Conservation (phyloP, 2,888 invertebrate genomes). For the Hypomecis punctinalis region DNA sequence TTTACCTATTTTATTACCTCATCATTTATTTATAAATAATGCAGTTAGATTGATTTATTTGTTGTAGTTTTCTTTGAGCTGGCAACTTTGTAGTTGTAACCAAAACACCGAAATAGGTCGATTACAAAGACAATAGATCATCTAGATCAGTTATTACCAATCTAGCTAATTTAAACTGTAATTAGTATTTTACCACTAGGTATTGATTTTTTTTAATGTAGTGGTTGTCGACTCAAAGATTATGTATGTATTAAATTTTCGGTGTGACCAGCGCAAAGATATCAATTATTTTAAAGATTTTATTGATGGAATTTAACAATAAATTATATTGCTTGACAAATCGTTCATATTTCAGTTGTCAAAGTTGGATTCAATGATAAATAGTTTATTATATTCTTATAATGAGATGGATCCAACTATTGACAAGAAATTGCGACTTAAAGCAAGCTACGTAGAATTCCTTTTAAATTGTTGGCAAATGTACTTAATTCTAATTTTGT, state of each 20-base stretch:
- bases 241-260: background rate
- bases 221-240: conserved; percentile 22
- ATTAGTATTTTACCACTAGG: background rate
- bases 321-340: conserved; percentile 6
- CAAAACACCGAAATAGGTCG: background rate
- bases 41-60: conserved; percentile 34
- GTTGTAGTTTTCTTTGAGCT: conserved; percentile 13
- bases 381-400: too few species aligned
- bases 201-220: background rate
- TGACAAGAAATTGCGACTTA: too few species aligned
- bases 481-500: conserved; percentile 64
- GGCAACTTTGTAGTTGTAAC: conserved; percentile 22
- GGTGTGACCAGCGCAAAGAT: conserved; percentile 12
- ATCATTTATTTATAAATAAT: conserved; percentile 46
- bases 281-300: conserved; percentile 7
- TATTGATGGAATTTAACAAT: conserved; percentile 1
- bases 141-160: background rate
- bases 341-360: background rate
- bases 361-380: conserved; percentile 7
- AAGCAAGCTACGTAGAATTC: background rate
- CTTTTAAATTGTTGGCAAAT: conserved; percentile 51
- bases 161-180: background rate
- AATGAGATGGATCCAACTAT: too few species aligned
- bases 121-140: too few species aligned
- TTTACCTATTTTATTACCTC: conserved; percentile 63